Conservation (phyloP, 2,797 vertebrate genomes). For the Sarcoramphus papa region DNA sequence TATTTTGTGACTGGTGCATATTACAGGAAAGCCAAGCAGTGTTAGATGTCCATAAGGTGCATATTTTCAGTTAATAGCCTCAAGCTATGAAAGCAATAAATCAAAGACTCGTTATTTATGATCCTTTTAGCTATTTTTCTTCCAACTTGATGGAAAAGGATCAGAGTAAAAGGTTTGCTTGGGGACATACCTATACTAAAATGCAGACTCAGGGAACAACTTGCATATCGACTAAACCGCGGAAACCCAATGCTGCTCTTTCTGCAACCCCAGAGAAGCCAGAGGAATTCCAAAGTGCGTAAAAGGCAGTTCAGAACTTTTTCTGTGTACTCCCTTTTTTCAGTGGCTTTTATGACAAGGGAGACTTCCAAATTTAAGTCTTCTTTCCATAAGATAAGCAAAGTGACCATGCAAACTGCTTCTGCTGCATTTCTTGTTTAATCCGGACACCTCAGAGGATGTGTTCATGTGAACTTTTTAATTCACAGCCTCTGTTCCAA, state of each 20-base stretch:
- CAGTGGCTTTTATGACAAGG: not conserved
- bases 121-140: not conserved
- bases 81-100: constrained; percentile 45
- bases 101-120: constrained; percentile 49
- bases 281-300: not conserved
- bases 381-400: not conserved
- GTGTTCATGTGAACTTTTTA: not conserved
- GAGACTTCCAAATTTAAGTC: not conserved
- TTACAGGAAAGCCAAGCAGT: constrained; percentile 16
- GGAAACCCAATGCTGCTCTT: not conserved
- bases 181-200: not conserved
- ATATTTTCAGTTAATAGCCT: constrained; percentile 57
- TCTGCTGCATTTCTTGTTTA: not conserved
- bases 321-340: not conserved
- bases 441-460: not conserved
- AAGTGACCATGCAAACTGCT: not conserved
- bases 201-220: not conserved
- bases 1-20: not conserved
- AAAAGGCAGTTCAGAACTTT: not conserved
- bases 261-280: not conserved
- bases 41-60: constrained; percentile 44
- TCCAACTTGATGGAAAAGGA: not conserved
- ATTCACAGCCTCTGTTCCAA: not conserved
- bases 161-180: constrained; percentile 32
- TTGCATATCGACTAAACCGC: not conserved